A percentile compares a stretch with the other conserved stretches of the same genome.
phyloP scores from a whole-genome alignment of 2,797 vertebrate species.

The Sebastes vulpes region DNA sequence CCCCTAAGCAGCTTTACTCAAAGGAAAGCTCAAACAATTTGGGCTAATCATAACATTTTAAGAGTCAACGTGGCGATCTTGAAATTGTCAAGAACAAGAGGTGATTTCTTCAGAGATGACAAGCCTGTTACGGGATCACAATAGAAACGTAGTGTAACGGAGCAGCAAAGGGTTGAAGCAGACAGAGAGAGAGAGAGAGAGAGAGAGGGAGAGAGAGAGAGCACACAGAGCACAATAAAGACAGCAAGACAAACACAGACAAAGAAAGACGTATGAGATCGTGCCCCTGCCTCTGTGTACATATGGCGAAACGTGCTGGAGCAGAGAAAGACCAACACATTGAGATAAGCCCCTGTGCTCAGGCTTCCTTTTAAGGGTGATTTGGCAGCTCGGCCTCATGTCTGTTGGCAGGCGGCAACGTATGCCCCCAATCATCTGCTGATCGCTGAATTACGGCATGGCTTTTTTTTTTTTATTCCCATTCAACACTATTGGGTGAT shows the following conservation, averaged over 20 bases:
- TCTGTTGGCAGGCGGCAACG: slow-evolving; percentile 72
- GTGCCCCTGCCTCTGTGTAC: slow-evolving; percentile 76
- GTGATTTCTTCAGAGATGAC: slow-evolving; percentile 70
- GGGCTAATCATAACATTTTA: slow-evolving; percentile 75
- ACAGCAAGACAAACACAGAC: slow-evolving; percentile 77
- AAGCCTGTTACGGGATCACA: slow-evolving; percentile 55
- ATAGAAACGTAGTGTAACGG: slow-evolving; percentile 42
- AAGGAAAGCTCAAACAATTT: slow-evolving; percentile 73
- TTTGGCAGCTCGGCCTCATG: slow-evolving; percentile 72
- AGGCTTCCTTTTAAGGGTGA: slow-evolving; percentile 74
- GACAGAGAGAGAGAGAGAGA: not conserved
- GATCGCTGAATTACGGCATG: slow-evolving; percentile 68
- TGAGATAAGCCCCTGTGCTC: slow-evolving; percentile 78
- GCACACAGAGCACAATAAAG: slow-evolving; percentile 64
- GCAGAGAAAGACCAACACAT: slow-evolving; percentile 77
- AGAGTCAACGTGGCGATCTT: slow-evolving; percentile 60
- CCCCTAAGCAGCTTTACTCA: slow-evolving; percentile 82
- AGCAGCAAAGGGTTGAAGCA: slow-evolving; percentile 37
- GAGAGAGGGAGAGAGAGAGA: not conserved
- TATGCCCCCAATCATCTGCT: slow-evolving; percentile 75
- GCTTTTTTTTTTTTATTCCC: slow-evolving; percentile 34
- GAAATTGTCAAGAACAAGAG: slow-evolving; percentile 65
- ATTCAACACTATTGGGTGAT: slow-evolving; percentile 57
- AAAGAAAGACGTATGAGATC: slow-evolving; percentile 77
- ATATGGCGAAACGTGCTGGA: slow-evolving; percentile 68